Base-by-base conservation (phyloP, 2,888 invertebrate species). In the Pomacea canaliculata region DNA sequence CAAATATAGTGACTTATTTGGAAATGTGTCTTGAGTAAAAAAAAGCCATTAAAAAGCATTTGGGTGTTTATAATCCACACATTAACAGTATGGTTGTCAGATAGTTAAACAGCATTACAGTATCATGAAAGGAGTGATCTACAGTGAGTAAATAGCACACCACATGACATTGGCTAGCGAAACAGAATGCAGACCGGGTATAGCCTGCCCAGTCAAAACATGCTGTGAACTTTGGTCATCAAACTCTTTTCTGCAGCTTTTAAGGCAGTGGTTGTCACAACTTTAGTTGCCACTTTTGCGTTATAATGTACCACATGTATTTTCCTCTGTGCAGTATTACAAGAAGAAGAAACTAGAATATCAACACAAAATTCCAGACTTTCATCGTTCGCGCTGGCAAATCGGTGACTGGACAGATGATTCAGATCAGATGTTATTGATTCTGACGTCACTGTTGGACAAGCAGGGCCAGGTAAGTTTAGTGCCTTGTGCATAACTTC, bases 341-440 rank as follows among this genome's bases (percentile, higher is more conserved):
- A 77, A 72, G 63, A 75, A 79, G 60, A 67, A 80, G 76, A 46
- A 66, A 1, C 76, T 86, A 63, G 82, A 84, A 69, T 85, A 80
- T 68, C 63, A 77, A 5, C 82, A 83, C 69, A 86, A 86, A 77
- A 71, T 76, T 0, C 59, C 70, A 66, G 85, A 86, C 71, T 78
- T 87, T 63, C 89, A 90, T 76, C 80, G 90, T 12, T 69, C 74
- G 9, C 85, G 89, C 23, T 90, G 89, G 88, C 79, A 82, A 18
- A 83, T 80, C n/a, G 88, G 89, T 51, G 89, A 90, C 78, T 91
- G 90, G 91, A 90, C 90, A 48, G 89, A 88, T 77, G 89, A 89
- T 78, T 85, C 86, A 27, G 90, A 91, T 81, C 88, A 90, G 79
- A 89, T 90, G 91, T 82, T 91, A 49, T 79, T 90, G 62, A 87